A percentile compares a stretch with the other conserved stretches of the same genome.
Conservation (phyloP, 1,140 invertebrate species). For the Megalonaias nervosa region DNA sequence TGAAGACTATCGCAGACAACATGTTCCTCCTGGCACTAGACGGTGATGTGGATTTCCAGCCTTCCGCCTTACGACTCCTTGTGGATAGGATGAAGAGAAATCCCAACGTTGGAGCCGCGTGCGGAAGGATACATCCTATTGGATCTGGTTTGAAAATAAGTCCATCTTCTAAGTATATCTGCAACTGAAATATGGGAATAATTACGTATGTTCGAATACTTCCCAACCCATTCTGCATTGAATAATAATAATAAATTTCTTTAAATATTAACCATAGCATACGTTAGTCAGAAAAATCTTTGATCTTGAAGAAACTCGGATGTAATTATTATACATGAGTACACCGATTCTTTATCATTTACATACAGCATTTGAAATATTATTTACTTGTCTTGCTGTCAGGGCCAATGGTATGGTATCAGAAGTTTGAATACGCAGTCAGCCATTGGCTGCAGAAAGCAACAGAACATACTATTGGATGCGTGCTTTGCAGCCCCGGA, state of each 20-base stretch:
- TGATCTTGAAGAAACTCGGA: too few species aligned
- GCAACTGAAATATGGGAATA: too few species aligned
- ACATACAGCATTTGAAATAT: not conserved
- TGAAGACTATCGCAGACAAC: conserved; percentile 92
- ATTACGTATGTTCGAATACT: too few species aligned
- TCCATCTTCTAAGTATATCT: too few species aligned
- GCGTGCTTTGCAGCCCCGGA: conserved; percentile 60
- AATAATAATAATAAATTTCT: too few species aligned
- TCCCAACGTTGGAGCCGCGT: conserved; percentile 95
- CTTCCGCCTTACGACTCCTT: conserved; percentile 92
- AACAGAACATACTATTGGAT: conserved; percentile 62
- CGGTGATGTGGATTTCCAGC: conserved; percentile 98
- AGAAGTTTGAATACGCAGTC: conserved; percentile 64
- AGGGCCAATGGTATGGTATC: conserved; percentile 65
- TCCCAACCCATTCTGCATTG: too few species aligned
- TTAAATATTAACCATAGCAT: too few species aligned
- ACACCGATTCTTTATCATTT: too few species aligned
- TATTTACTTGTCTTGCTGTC: conserved; percentile 32
- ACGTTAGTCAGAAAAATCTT: too few species aligned
- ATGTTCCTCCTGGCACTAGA: conserved; percentile 95
- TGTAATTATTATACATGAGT: too few species aligned
- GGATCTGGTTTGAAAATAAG: conserved; percentile 79
- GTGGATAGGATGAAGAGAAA: conserved; percentile 99
- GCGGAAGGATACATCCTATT: conserved; percentile 97
- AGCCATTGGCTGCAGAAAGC: conserved; percentile 64